These are phyloP conservation scores for Drosophila falleni DNA, from an alignment of 2,888 invertebrate species.

Conservation along the genomic window DNA sequence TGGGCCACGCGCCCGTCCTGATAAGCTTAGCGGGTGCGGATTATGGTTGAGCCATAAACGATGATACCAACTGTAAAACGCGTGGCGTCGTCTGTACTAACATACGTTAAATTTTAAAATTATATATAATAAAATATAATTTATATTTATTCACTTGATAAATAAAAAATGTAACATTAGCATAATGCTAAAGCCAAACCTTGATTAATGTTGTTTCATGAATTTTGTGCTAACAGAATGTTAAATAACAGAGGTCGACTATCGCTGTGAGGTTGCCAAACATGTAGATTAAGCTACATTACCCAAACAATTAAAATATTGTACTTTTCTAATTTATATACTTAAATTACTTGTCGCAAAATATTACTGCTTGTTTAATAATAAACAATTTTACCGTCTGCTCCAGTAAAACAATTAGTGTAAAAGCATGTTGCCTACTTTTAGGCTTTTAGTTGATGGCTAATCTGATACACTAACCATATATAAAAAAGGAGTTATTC, in stretches of 20 bases:
- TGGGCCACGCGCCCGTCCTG: slow-evolving; percentile 45
- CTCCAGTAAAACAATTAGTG: not conserved
- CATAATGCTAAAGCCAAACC: not conserved
- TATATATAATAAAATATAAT: not conserved
- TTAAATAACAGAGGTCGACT: slow-evolving; percentile 3
- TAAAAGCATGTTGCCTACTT: slow-evolving; percentile 3
- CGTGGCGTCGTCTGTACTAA: slow-evolving; percentile 30
- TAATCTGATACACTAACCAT: too few species aligned
- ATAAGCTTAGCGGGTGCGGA: slow-evolving; percentile 32
- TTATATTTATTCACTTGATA: not conserved
- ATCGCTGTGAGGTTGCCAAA: not conserved
- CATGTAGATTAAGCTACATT: not conserved
- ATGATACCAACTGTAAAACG: slow-evolving; percentile 21
- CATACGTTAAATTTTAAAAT: not conserved
- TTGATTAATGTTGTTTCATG: not conserved
- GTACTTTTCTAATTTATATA: not conserved
- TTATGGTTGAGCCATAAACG: slow-evolving; percentile 23
- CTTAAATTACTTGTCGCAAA: not conserved
- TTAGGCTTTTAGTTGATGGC: not conserved
- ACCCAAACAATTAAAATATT: not conserved
- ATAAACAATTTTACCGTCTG: not conserved
- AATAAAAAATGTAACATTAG: not conserved
- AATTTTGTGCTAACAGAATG: not conserved
- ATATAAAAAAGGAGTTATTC: too few species aligned
- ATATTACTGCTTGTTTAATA: not conserved